Evolutionary conservation across 2,113 vertebrate genomes (phyloP).

Genomic region (Mobula hypostoma): DNA sequence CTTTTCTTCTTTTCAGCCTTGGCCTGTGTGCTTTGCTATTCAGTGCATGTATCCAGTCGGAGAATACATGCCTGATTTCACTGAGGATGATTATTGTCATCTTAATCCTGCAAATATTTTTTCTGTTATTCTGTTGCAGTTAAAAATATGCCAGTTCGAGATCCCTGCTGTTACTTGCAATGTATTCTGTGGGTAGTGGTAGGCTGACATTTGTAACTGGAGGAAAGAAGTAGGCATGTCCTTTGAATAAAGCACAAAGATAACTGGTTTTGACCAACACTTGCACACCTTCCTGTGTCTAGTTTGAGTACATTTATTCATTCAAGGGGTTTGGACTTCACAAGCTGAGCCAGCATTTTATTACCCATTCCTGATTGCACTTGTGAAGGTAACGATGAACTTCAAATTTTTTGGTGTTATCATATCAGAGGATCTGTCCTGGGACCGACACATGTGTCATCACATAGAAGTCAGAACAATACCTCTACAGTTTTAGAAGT

Average conservation of each 20-base stretch:
- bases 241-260: not conserved
- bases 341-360: too few species aligned
- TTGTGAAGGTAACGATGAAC: too few species aligned
- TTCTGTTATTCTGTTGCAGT: not conserved
- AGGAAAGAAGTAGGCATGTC: not conserved
- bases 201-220: not conserved
- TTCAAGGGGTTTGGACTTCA: too few species aligned
- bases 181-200: not conserved
- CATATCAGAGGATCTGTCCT: too few species aligned
- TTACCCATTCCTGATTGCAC: too few species aligned
- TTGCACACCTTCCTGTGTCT: not conserved
- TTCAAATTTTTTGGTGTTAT: too few species aligned
- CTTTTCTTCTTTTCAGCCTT: not conserved
- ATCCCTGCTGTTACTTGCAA: not conserved
- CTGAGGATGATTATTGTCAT: not conserved
- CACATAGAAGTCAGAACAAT: too few species aligned
- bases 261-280: not conserved
- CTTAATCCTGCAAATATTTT: not conserved
- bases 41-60: not conserved
- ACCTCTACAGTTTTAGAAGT: too few species aligned
- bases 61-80: not conserved
- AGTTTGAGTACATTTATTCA: not conserved
- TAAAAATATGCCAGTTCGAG: not conserved
- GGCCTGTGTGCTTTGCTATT: not conserved
- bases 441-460: too few species aligned